These are phyloP conservation scores for Nyctibius grandis DNA, from an alignment of 2,797 vertebrate genomes.

Conservation along the genomic window DNA sequence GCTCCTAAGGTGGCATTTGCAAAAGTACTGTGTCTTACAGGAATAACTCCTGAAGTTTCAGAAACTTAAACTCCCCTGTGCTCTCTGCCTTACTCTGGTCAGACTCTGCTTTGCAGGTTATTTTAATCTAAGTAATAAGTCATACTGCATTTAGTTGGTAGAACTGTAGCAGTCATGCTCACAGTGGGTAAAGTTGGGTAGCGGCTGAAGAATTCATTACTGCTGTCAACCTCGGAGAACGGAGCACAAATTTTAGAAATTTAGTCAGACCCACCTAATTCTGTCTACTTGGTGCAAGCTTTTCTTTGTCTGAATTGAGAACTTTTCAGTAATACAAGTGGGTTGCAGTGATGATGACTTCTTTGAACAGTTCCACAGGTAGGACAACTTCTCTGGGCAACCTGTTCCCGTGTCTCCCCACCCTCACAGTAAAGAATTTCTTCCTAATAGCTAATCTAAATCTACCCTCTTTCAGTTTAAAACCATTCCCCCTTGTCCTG, in stretches of 20 bases:
- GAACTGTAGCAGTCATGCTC: not conserved
- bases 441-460: not conserved
- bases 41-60: not conserved
- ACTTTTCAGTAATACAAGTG: not conserved
- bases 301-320: not conserved
- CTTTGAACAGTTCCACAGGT: not conserved
- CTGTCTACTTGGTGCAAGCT: not conserved
- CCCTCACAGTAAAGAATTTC: not conserved
- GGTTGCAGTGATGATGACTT: not conserved
- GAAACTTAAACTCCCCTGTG: not conserved
- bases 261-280: not conserved
- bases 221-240: not conserved
- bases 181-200: not conserved
- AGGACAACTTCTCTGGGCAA: not conserved
- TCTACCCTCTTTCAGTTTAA: not conserved
- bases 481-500: not conserved
- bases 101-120: not conserved
- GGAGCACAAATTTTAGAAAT: not conserved
- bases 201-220: not conserved
- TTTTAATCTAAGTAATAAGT: not conserved
- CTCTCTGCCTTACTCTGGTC: not conserved
- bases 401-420: not conserved
- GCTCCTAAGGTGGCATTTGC: not conserved
- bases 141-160: not conserved
- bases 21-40: not conserved